Evolutionary conservation across 2,797 vertebrate genomes (phyloP), one percentile per base, ranked within the genome.

Genomic region (Acanthis flammea): DNA sequence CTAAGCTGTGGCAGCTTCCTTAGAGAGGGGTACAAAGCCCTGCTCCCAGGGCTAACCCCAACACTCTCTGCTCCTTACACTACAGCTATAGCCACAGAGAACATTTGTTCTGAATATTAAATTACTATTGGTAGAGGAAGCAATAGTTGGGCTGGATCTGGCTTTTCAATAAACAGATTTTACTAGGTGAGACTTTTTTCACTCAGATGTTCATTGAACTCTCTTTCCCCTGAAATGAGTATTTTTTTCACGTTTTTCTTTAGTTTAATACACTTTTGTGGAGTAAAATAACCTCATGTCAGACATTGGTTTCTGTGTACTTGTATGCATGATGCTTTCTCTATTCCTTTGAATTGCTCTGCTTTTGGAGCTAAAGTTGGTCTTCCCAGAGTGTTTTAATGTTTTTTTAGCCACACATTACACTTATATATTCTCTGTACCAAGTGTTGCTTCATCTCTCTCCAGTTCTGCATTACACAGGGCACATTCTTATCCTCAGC

Each of bases 211-310:
- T 91, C 83, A 91, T 78, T 81, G 73, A 75, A 48, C 50, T 19
- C 58, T 77, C 67, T 84, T 62, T 66, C 10, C 27, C 33, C 45
- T 79, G 28, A 53, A 90, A 72, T 92, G 1, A 14, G 92, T 65
- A 80, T 92, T 88, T 82, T 94, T 95, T 92, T 94, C 47, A 41
- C 37, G 12, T 82, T 79, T 90, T 79, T 83, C 55, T 70, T 9
- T 19, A 42, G 41, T 19, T 18, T 42, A 42, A 8, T 42, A 19
- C 41, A 19, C 41, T 42, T 75, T 31, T 57, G 30, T 88, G 67
- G 48, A 90, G 37, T 80, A 55, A 91, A 88, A 89, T 65, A 37
- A 80, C 61, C 57, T 92, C 42, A 13, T 85, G 90, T 70, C 73
- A 93, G 63, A 65, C 83, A 85, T 78, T 61, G 83, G 79, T 95